Evolutionary conservation across 2,797 vertebrate genomes (phyloP), one percentile per base, ranked within the genome.

Genomic region (Crenuchus spilurus): DNA sequence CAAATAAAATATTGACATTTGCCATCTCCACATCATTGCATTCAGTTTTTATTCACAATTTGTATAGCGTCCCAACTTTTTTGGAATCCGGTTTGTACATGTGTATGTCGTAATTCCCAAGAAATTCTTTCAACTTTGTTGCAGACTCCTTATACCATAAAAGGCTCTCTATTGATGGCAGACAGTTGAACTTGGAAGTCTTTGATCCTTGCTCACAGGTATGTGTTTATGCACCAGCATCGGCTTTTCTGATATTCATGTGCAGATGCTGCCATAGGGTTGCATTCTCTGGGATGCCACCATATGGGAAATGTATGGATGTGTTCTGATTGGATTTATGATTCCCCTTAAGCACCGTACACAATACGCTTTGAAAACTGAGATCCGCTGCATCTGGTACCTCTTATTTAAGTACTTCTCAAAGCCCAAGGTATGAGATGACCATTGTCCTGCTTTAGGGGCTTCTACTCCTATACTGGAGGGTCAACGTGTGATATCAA

Each of bases 191-290:
- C 76, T 73, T 88, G 72, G 80, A 88, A 73, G 76, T 88, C 72
- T 88, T 87, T 86, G 79, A 90, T 82, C 81, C 85, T 0, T 87
- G 85, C 70, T 88, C 85, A 65, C 67, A 84, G 85, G 83, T 86
- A 67, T 57, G 54, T 80, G 62, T 72, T 67, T 61, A 55, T 70
- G 24, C 69, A 18, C 51, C 42, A 42, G 26, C 30, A 54, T 14
- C 22, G 13, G 48, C 51, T 69, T 2, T 22, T 42, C 58, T 62
- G 48, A 41, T 48, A 57, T 52, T 30, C 42, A 48, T 55, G 48
- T 75, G 46, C 60, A 51, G 62, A 33, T 11, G 62, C 35, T 67
- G 76, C 35, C 55, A 67, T 20, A 64, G 46, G 67, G 58, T 22
- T 57, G 22, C 42, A 28, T 33, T 63, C 9, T 57, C 9, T 67